Conservation (phyloP, 2,113 vertebrate species). For the Albula goreensis region DNA sequence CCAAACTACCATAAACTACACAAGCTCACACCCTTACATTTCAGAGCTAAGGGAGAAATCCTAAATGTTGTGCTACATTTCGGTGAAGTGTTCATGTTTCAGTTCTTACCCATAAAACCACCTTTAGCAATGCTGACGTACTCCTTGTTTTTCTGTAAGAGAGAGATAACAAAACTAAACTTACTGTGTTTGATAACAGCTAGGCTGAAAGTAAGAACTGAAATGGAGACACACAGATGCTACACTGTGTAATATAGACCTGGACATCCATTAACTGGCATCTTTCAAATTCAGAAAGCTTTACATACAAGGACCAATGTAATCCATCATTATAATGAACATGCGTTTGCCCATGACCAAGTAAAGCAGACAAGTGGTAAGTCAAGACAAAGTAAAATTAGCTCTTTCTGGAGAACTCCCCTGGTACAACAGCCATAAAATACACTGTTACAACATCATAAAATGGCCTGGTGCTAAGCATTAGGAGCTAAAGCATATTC, state of each 20-base stretch:
- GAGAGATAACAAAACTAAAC: constrained; percentile 31
- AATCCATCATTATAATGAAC: too few relatives aligned
- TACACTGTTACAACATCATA: not conserved
- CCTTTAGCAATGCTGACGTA: constrained; percentile 97
- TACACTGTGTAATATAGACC: not conserved
- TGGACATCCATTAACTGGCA: too few relatives aligned
- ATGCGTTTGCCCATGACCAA: too few relatives aligned
- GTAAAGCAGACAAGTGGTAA: too few relatives aligned
- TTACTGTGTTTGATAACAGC: not conserved
- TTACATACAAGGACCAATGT: too few relatives aligned
- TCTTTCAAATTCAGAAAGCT: too few relatives aligned
- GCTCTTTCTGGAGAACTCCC: not conserved
- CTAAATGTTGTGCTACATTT: not conserved
- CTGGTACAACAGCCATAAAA: not conserved
- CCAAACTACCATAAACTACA: not conserved
- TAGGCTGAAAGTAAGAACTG: not conserved
- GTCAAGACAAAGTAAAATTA: not conserved
- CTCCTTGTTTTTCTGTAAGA: constrained; percentile 95
- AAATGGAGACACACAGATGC: not conserved
- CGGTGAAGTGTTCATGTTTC: not conserved
- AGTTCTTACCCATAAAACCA: constrained; percentile 94
- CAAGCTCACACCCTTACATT: not conserved
- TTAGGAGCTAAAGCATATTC: too few relatives aligned
- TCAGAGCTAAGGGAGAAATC: too few relatives aligned
- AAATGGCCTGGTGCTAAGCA: not conserved